phyloP scores from a whole-genome alignment of 2,797 vertebrate species.

The Neomorphus geoffroyi region DNA sequence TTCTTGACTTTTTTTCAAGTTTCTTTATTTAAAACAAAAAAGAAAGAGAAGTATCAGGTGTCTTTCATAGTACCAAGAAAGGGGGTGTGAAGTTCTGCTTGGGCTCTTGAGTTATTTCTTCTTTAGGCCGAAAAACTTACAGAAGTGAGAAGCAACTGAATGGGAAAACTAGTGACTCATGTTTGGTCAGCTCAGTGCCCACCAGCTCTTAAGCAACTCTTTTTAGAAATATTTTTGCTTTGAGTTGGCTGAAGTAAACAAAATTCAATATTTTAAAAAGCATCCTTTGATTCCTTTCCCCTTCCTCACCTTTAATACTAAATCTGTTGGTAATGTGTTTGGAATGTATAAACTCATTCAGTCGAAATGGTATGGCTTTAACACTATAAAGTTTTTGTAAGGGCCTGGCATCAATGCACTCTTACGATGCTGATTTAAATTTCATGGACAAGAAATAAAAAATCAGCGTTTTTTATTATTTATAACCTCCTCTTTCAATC shows the following conservation, averaged over 20 bases:
- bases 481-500: slow-evolving; percentile 20
- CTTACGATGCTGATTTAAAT: slow-evolving; percentile 58
- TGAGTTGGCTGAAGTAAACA: slow-evolving; percentile 41
- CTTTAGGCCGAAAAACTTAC: background rate
- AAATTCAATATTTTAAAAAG: slow-evolving; percentile 52
- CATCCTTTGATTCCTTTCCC: slow-evolving; percentile 53
- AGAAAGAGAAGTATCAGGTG: background rate
- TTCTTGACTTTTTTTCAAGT: background rate
- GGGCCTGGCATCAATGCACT: slow-evolving; percentile 47
- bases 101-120: background rate
- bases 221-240: slow-evolving; percentile 47
- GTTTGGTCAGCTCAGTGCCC: slow-evolving; percentile 5
- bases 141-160: slow-evolving; percentile 22
- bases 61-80: background rate
- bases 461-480: slow-evolving; percentile 21
- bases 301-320: slow-evolving; percentile 56
- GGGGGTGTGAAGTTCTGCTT: background rate
- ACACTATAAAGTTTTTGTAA: slow-evolving; percentile 40
- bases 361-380: slow-evolving; percentile 55
- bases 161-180: slow-evolving; percentile 28
- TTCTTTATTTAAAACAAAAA: slow-evolving; percentile 17
- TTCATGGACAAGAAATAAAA: slow-evolving; percentile 35
- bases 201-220: slow-evolving; percentile 26
- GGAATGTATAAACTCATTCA: slow-evolving; percentile 65
- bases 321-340: slow-evolving; percentile 37